phyloP scores from a whole-genome alignment of 2,888 invertebrate genomes.

The Timema podura region DNA sequence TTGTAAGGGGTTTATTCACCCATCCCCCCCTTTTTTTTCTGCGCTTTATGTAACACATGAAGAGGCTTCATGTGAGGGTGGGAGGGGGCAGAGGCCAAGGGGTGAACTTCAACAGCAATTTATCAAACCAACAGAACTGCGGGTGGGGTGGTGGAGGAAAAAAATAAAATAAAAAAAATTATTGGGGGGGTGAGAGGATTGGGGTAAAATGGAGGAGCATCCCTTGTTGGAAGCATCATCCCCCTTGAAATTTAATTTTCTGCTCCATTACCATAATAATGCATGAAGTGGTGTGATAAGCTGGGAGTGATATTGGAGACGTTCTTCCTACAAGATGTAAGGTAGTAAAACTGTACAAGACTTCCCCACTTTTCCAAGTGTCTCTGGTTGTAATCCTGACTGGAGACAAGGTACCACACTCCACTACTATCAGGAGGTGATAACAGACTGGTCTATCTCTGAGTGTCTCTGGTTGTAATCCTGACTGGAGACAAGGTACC shows the following conservation, averaged over 20 bases:
- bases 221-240: neutral
- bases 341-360: no score
- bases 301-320: slow-evolving; percentile 13
- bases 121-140: slow-evolving; percentile 23
- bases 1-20: no score
- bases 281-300: slow-evolving; percentile 23
- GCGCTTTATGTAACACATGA: slow-evolving; percentile 16
- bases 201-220: neutral
- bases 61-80: slow-evolving; percentile 12
- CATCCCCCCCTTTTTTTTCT: neutral
- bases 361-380: no score
- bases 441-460: no score
- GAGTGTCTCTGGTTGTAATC: no score
- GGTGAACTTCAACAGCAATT: slow-evolving; percentile 28
- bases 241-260: slow-evolving; percentile 30
- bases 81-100: slow-evolving; percentile 18
- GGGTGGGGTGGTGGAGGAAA: neutral
- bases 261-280: slow-evolving; percentile 31
- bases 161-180: neutral
- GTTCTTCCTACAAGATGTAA: slow-evolving; percentile 1
- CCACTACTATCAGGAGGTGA: no score
- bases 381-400: no score
- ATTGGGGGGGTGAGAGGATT: neutral
- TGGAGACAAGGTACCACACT: no score
- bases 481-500: no score